Percentiles rank a stretch among this genome's conserved stretches.
phyloP scores from a whole-genome alignment of 2,797 vertebrate genomes.

The Helicolenus hilgendorfi region DNA sequence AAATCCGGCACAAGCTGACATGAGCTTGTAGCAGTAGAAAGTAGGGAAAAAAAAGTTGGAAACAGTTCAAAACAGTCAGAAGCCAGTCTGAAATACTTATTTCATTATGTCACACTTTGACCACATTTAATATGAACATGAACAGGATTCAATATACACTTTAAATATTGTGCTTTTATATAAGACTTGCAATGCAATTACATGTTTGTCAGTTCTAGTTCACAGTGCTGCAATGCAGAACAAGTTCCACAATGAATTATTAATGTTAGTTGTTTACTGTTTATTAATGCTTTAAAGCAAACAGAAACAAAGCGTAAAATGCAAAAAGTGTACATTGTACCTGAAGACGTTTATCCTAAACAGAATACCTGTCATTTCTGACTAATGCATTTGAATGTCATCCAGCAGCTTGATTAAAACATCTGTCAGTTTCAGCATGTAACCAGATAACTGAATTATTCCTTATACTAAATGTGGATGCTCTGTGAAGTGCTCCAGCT shows the following conservation, averaged over 20 bases:
- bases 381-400: neutral
- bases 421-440: conserved; percentile 14
- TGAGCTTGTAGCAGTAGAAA: no score
- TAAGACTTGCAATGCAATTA: neutral
- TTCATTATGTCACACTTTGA: no score
- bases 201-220: neutral
- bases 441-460: conserved; percentile 31
- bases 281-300: neutral
- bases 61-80: no score
- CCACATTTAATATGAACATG: no score
- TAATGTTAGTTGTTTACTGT: neutral
- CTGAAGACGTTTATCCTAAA: neutral
- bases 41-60: no score
- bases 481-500: conserved; percentile 44
- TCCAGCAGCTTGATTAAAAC: conserved; percentile 37
- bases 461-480: conserved; percentile 35
- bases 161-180: neutral
- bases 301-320: neutral
- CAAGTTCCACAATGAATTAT: neutral
- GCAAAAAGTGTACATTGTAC: neutral
- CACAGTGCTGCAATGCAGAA: neutral
- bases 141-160: neutral
- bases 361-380: neutral
- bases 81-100: no score
- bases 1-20: no score